Evolutionary conservation across 2,888 invertebrate genomes (phyloP).

Genomic region (Dorcus hopei): DNA sequence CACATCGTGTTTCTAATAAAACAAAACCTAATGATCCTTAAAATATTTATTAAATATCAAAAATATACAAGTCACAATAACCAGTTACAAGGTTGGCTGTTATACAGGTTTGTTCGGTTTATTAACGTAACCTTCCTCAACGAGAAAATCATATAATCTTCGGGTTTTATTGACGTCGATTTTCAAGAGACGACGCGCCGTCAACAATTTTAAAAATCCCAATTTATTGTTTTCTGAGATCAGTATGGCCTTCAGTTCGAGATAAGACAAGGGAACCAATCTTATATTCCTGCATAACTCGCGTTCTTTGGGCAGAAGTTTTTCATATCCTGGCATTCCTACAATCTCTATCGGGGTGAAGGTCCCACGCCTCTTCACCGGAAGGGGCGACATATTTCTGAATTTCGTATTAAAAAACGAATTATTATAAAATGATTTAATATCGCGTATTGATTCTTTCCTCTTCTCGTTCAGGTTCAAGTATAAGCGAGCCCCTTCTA

Average conservation of each 20-base stretch:
- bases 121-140: constrained; percentile 68
- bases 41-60: too few relatives aligned
- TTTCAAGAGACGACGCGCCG: constrained; percentile 80
- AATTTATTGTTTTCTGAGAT: constrained; percentile 73
- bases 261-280: constrained; percentile 72
- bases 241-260: constrained; percentile 73
- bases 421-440: constrained; percentile 44
- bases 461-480: constrained; percentile 62
- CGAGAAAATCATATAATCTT: constrained; percentile 77
- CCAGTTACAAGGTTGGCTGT: too few relatives aligned
- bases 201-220: constrained; percentile 72
- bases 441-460: constrained; percentile 55
- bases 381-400: constrained; percentile 14
- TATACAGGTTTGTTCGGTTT: constrained; percentile 43
- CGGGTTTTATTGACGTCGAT: constrained; percentile 93
- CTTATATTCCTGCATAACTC: constrained; percentile 74
- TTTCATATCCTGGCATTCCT: constrained; percentile 76
- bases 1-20: too few relatives aligned
- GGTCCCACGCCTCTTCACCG: constrained; percentile 43
- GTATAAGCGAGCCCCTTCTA: constrained; percentile 63
- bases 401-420: constrained; percentile 41
- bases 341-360: constrained; percentile 63
- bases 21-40: too few relatives aligned
- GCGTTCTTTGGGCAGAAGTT: constrained; percentile 66
- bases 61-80: too few relatives aligned